Base-by-base conservation (phyloP, 2,888 invertebrate species). In the Blomia tropicalis region DNA sequence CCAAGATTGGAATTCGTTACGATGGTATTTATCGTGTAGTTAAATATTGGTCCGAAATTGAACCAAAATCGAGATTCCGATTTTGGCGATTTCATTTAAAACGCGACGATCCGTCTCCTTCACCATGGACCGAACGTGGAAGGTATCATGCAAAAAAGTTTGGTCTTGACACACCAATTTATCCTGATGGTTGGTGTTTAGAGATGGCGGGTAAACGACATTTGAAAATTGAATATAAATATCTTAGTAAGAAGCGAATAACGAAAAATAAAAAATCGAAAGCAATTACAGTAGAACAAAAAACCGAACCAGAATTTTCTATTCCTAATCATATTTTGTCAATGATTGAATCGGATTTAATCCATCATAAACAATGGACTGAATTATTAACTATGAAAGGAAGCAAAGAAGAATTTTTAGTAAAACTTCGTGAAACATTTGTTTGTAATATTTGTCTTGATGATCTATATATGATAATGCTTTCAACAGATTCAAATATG, bases 1-100 rank as follows among this genome's bases (percentile, higher is more conserved):
- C 88, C 0, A 77, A 79, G 64, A 83, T 83, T 68, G 88, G 77
- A 2, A 67, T 65, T 66, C 69, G 87, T 66, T 88, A 88, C 71
- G 88, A 89, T 71, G 88, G 88, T 0, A 81, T 87, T 59, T 89
- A 88, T 73, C 88, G 88, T 76, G 82, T 89, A 0, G 83, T 85
- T 1, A 85, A 83, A 69, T 88, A 87, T 71, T 87, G 83, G 75
- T 83, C 83, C 0, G 83, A 83, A 71, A 36, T 30, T 14, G 81
- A 78, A 63, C 87, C 86, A 0, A 78, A 82, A 69, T 83, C 85
- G 1, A 87, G 87, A 0, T 86, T 80, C 71, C 76, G 79, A 7
- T 84, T 88, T 30, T 88, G 87, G 87, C 80, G 84, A 64, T 89
- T 84, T 71, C 71, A 83, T 41, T 71, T 89, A 64, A 76, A 83